A percentile compares a stretch with the other conserved stretches of the same genome.
These are phyloP conservation scores for Tupaia tana DNA, from an alignment of 2,113 vertebrate species.

Conservation along the genomic window DNA sequence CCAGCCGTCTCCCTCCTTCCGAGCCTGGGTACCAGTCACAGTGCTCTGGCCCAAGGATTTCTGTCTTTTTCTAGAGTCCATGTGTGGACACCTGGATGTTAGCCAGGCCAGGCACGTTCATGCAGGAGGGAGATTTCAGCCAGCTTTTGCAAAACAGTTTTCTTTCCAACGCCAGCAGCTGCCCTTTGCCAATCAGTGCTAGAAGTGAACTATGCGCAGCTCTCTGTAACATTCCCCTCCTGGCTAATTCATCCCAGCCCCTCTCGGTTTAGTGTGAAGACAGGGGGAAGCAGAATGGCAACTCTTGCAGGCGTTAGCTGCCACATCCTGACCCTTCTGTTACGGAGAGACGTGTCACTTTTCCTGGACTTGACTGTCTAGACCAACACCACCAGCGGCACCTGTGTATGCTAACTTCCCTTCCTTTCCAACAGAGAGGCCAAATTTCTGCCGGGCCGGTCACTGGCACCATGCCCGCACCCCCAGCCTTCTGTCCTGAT, in stretches of 20 bases:
- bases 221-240: not conserved
- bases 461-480: fast-evolving
- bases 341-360: not conserved
- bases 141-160: constrained; percentile 54
- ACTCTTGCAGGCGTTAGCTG: not conserved
- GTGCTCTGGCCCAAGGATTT: not conserved
- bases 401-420: not conserved
- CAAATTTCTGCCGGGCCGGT: not conserved
- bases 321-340: fast-evolving
- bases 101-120: not conserved
- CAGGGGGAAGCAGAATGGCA: not conserved
- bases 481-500: fast-evolving
- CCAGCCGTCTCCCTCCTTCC: not conserved
- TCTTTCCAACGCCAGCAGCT: constrained; percentile 36
- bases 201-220: not conserved
- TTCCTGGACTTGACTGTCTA: not conserved
- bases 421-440: not conserved
- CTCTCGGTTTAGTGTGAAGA: not conserved
- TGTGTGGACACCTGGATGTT: not conserved
- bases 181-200: constrained; percentile 47
- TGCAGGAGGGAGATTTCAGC: not conserved
- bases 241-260: not conserved
- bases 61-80: not conserved
- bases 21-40: not conserved
- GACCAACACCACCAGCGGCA: too few relatives aligned